phyloP scores from a whole-genome alignment of 2,888 invertebrate species.

The Oxytorus armatus region DNA sequence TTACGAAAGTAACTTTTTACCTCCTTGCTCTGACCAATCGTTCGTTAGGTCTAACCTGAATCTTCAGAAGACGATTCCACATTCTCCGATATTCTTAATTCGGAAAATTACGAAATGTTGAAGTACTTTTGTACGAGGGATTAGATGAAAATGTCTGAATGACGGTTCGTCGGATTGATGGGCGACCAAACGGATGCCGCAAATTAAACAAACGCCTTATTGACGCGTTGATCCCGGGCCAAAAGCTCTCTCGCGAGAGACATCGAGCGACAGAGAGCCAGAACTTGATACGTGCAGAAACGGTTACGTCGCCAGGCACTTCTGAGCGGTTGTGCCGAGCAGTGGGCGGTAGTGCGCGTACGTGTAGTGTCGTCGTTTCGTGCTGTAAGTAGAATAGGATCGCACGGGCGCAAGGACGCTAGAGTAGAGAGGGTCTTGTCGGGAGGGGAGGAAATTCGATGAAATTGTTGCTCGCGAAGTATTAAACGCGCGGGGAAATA shows the following conservation, averaged over 20 bases:
- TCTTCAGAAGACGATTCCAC: too few relatives aligned
- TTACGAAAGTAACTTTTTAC: too few relatives aligned
- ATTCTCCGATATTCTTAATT: too few relatives aligned
- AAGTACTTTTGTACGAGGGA: too few relatives aligned
- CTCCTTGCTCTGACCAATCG: too few relatives aligned
- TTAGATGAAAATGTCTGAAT: neutral
- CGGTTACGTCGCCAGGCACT: slow-evolving; percentile 51
- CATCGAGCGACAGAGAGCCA: slow-evolving; percentile 55
- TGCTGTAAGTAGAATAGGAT: slow-evolving; percentile 22
- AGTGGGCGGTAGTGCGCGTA: neutral
- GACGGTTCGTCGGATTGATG: slow-evolving; percentile 27
- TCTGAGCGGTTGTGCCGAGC: slow-evolving; percentile 1
- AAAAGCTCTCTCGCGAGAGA: slow-evolving; percentile 44
- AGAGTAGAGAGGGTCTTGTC: neutral
- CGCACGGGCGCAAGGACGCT: slow-evolving; percentile 23
- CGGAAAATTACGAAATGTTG: too few relatives aligned
- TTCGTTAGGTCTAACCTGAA: too few relatives aligned
- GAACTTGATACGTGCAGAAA: slow-evolving; percentile 60
- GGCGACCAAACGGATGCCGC: slow-evolving; percentile 71
- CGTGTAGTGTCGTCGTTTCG: slow-evolving; percentile 21
- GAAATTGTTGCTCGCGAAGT: slow-evolving; percentile 47
- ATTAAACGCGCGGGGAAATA: slow-evolving; percentile 59
- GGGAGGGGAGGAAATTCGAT: slow-evolving; percentile 29
- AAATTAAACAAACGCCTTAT: slow-evolving; percentile 82
- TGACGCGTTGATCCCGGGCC: slow-evolving; percentile 80